Evolutionary conservation across 2,888 invertebrate genomes (phyloP), one percentile per base, ranked within the genome.

Genomic region (Sipha maydis): DNA sequence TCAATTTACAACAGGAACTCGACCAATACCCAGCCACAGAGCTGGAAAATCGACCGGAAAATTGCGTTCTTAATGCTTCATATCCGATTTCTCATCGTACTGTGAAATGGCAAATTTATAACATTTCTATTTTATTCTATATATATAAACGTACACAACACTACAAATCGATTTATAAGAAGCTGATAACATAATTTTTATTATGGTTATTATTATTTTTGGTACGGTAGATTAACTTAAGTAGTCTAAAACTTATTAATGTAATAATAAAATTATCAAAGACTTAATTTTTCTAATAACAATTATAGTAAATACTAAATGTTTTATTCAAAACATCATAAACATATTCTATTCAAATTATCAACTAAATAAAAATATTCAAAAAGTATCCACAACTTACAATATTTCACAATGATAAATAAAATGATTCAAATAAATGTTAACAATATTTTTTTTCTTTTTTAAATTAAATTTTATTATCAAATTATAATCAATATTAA

Each of bases 1-100:
- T 86, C 86, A 86, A 86, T 86, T 86, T 86, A 80, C 80, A 56
- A n/a, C 79, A 80, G 86, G 86, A 86, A 86, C 34, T 86, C 80
- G 21, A 75, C 73, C 73, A 86, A 73, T 73, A 73, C 73, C 56
- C 67, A 77, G 61, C 25, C 31, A 76, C 28, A 56, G 41, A 71
- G 56, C 56, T 86, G 80, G 86, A 80, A 86, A 86, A 79, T 71
- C 79, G 85, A 71, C 78, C 69, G 54, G 85, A 71, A 79, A 85
- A 86, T 86, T 86, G 80, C 78, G 76, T 34, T 31, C 54, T 80
- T 80, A 86, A 86, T 80, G 86, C n/a, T 80, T 86, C 86, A 86
- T 86, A 86, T 86, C 86, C 86, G 86, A 80, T 80, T 86, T 75
- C n/a, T 80, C 56, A 56, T 71, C 38, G 75, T 28, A 80, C 79